Evolutionary conservation across 2,797 vertebrate species (phyloP), one percentile per base, ranked within the genome.

Genomic region (Lacerta agilis): DNA sequence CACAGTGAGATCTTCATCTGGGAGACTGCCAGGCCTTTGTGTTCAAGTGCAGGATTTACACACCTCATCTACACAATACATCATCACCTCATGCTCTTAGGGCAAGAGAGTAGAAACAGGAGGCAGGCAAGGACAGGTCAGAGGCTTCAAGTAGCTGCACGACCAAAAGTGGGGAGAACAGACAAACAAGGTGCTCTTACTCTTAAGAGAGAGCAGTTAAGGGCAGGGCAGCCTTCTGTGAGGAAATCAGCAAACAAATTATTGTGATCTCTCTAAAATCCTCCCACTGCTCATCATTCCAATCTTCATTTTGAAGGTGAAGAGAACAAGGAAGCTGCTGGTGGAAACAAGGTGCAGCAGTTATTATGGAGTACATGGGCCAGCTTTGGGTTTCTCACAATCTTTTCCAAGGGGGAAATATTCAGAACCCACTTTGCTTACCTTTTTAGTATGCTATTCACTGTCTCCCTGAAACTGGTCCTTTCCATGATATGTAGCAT

Each of bases 111-210:
- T 55, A 45, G 64, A 78, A 83, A 38, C 8, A 55, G 45, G 27
- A 88, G 81, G 20, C 87, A 88, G 36, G 81, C 45, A 72, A 41
- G 45, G 66, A 55, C 81, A 83, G 81, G 45, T 5, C 36, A 27
- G 64, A 71, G 45, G 29, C 71, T 43, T 66, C 87, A 71, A 83
- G 75, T 61, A 78, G 25, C 33, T 71, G 45, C 81, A 41, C 71
- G 81, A 67, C 33, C 45, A 79, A 69, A 83, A 79, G 66, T 71
- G 33, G 45, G 9, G 64, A 72, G 49, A 5, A 23, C 80, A 77
- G n/a, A 55, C 25, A 78, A 83, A 41, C 18, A 8, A 78, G 25
- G 64, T 67, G 33, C 49, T 88, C 66, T 77, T 58, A 49, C 29
- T 77, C 72, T 69, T 71, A 79, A 64, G 36, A n/a, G 5, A 33